Evolutionary conservation across 1,140 invertebrate species (phyloP), one percentile per base, ranked within the genome.

Genomic region (Drosophila sucinea): DNA sequence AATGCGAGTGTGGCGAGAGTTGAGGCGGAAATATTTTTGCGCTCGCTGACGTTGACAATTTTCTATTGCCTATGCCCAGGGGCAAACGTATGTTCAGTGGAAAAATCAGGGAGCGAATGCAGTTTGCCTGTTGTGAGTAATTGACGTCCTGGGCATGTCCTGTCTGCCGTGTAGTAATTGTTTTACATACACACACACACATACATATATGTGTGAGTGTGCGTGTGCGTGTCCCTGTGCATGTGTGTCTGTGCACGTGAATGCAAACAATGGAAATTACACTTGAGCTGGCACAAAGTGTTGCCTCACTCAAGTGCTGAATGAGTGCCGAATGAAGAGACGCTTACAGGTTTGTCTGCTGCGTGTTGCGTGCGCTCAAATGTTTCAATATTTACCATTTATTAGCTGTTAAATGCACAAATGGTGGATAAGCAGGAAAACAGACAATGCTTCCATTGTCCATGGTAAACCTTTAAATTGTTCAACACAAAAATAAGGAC

Each of bases 301-400:
- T 70, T 71, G 74, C 65, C 74, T 79, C 72, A 75, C 78, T 86
- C 74, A 62, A 81, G 78, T 75, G 68, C 55, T 70, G 70, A 67
- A 82, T 60, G 60, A 61, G 56, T 58, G 56, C 17, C 32, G 74
- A 57, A 27, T 47, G 47, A 68, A 68, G 69, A 57, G 62, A 58
- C 56, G 54, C 67, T 70, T 11, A 27, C 62, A 41, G 29, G 41
- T 32, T 47, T 76, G 61, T 11, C 72, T 33, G 67, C 44, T 56
- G 67, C 62, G 66, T 44, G 67, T 85, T 81, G 81, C 81, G 81
- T 81, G 81, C 70, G 67, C 73, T 67, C 68, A 74, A 84, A 85
- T 79, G 82, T 85, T 85, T 81, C 82, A 85, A 85, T 85, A 86
- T 85, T 85, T 85, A 54, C 78, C 70, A 66, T 78, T 85, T 85